Conservation (phyloP, 2,113 vertebrate species). For the Tinamus guttatus region DNA sequence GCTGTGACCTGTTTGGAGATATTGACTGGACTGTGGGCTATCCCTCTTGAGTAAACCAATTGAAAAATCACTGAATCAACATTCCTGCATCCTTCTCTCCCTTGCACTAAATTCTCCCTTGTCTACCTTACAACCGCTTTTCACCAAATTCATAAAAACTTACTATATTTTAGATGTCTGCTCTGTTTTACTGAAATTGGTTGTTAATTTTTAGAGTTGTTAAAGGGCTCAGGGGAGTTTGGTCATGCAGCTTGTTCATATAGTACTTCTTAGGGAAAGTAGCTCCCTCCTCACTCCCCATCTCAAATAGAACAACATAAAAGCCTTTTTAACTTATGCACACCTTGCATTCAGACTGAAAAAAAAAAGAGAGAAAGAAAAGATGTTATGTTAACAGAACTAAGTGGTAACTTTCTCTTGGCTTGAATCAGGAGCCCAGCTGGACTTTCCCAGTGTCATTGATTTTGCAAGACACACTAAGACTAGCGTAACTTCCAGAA, state of each 20-base stretch:
- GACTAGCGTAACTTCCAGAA: background rate
- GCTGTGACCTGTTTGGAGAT: background rate
- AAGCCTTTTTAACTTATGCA: background rate
- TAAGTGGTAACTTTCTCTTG: background rate
- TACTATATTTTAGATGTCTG: background rate
- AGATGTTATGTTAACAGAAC: background rate
- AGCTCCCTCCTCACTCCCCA: background rate
- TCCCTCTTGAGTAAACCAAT: background rate
- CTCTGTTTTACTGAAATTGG: background rate
- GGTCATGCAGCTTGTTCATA: background rate
- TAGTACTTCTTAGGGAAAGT: background rate
- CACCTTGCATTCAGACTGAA: background rate
- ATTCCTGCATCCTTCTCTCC: background rate
- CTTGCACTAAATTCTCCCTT: background rate
- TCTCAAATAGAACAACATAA: background rate
- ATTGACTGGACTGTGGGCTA: rapidly evolving
- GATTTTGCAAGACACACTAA: background rate
- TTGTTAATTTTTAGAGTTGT: background rate
- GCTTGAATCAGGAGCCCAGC: background rate
- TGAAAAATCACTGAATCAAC: background rate
- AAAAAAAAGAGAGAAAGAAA: background rate
- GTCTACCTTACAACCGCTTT: background rate
- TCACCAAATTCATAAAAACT: background rate
- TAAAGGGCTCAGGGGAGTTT: background rate
- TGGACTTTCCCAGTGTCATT: background rate